phyloP scores from a whole-genome alignment of 2,113 vertebrate genomes.

The Barnardius zonarius region DNA sequence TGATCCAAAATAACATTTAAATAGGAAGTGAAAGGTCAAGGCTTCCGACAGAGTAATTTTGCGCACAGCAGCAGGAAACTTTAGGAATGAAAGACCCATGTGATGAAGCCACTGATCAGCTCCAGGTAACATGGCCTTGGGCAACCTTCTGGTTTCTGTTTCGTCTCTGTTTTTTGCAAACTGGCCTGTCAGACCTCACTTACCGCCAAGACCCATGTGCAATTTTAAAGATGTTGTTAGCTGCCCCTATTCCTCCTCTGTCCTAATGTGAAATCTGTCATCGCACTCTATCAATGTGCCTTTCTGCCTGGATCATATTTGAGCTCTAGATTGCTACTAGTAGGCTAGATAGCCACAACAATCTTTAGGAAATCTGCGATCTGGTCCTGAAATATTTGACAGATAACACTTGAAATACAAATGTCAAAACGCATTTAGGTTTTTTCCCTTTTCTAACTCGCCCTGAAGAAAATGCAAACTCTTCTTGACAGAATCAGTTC shows the following conservation, averaged over 20 bases:
- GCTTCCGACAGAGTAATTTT: not conserved
- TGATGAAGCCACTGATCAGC: not conserved
- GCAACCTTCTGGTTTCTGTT: slow-evolving; percentile 17
- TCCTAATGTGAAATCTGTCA: not conserved
- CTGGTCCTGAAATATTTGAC: slow-evolving; percentile 60
- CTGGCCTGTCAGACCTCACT: not conserved
- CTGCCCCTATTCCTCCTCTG: not conserved
- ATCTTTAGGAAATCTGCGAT: slow-evolving; percentile 42
- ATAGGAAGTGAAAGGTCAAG: slow-evolving; percentile 1
- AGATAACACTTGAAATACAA: slow-evolving; percentile 66
- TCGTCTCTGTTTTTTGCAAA: not conserved
- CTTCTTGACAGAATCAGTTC: slow-evolving; percentile 83
- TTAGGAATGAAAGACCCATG: not conserved
- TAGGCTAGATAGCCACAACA: slow-evolving; percentile 9
- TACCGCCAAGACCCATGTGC: not conserved
- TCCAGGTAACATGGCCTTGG: not conserved
- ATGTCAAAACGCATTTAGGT: slow-evolving; percentile 76
- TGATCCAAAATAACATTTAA: not conserved
- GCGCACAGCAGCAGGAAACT: not conserved
- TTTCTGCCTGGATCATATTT: not conserved
- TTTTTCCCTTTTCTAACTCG: slow-evolving; percentile 30
- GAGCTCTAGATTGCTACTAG: slow-evolving; percentile 36
- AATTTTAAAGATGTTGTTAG: not conserved
- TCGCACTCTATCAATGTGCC: not conserved
- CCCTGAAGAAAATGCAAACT: slow-evolving; percentile 71